A percentile compares a stretch with the other conserved stretches of the same genome.
Conservation (phyloP, 2,113 vertebrate species). For the Petrocephalus zakoni region DNA sequence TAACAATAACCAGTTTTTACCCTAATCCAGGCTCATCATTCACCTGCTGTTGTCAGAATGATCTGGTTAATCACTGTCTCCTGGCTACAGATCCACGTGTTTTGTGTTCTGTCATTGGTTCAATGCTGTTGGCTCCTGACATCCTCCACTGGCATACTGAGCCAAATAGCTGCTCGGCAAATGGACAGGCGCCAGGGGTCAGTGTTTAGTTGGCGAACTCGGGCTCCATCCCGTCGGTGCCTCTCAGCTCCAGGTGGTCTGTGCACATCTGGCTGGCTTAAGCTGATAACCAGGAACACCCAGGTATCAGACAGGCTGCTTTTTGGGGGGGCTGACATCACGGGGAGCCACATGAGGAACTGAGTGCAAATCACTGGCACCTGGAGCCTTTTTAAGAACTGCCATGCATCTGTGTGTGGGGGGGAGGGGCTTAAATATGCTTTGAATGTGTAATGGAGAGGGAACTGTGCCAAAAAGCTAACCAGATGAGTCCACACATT, state of each 20-base stretch:
- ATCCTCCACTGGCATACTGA: not conserved
- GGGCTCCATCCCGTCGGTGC: not conserved
- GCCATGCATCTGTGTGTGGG: not conserved
- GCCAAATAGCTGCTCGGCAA: not conserved
- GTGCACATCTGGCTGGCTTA: not conserved
- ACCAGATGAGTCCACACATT: not conserved
- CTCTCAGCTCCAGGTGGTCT: not conserved
- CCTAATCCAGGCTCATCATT: not conserved
- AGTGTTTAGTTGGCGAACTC: not conserved
- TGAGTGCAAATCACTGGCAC: not conserved
- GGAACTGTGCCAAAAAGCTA: not conserved
- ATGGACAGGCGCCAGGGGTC: not conserved
- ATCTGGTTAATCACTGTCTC: not conserved
- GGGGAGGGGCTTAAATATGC: not conserved
- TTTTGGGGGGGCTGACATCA: not conserved
- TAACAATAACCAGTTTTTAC: not conserved
- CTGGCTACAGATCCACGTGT: not conserved
- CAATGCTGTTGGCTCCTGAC: not conserved
- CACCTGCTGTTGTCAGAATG: not conserved
- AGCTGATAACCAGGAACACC: constrained; percentile 14
- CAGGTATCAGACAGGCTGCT: not conserved
- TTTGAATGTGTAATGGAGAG: not conserved
- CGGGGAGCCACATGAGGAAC: not conserved
- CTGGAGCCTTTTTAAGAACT: not conserved
- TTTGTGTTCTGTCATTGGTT: not conserved